Percentiles rank a stretch among this genome's conserved stretches.
Evolutionary conservation across 1,140 invertebrate genomes (phyloP).

Genomic region (Lepidotrigona ventralis): DNA sequence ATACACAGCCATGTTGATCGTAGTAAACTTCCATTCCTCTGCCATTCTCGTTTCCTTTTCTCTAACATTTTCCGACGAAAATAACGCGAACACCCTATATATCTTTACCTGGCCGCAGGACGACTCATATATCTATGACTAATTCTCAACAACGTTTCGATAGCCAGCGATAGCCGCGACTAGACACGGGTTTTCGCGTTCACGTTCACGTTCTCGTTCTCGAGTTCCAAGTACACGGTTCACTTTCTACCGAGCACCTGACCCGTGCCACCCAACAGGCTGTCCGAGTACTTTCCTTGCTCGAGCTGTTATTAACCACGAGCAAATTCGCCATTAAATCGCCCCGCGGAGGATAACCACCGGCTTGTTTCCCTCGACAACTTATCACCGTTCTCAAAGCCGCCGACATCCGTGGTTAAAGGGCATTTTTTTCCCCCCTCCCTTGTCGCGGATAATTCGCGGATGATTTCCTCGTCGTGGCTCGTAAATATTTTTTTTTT

Average conservation of each 20-base stretch:
- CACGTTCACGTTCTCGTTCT: constrained; percentile 55
- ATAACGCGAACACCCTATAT: no score
- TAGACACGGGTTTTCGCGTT: constrained; percentile 48
- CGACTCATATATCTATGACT: no score
- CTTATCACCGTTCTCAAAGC: constrained; percentile 57
- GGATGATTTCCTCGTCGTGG: background rate
- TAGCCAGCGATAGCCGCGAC: constrained; percentile 4
- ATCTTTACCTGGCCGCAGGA: no score
- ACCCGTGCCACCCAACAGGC: constrained; percentile 65
- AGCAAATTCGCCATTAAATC: constrained; percentile 64
- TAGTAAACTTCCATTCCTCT: no score
- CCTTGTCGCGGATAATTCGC: background rate
- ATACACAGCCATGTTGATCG: no score
- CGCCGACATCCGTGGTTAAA: constrained; percentile 56
- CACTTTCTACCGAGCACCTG: constrained; percentile 72
- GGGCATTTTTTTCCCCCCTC: constrained; percentile 41
- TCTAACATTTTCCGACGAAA: no score
- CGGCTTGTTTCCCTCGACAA: constrained; percentile 48
- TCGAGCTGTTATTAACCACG: constrained; percentile 66
- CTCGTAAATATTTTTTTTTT: background rate
- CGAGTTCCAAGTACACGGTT: constrained; percentile 64
- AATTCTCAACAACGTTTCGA: constrained; percentile 35
- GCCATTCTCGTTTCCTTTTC: no score
- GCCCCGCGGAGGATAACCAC: constrained; percentile 49
- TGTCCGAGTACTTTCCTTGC: constrained; percentile 69